Percentiles rank a stretch among this genome's conserved stretches.
These are phyloP conservation scores for Caenorhabditis becei DNA, from an alignment of 2,888 invertebrate genomes.

Conservation along the genomic window DNA sequence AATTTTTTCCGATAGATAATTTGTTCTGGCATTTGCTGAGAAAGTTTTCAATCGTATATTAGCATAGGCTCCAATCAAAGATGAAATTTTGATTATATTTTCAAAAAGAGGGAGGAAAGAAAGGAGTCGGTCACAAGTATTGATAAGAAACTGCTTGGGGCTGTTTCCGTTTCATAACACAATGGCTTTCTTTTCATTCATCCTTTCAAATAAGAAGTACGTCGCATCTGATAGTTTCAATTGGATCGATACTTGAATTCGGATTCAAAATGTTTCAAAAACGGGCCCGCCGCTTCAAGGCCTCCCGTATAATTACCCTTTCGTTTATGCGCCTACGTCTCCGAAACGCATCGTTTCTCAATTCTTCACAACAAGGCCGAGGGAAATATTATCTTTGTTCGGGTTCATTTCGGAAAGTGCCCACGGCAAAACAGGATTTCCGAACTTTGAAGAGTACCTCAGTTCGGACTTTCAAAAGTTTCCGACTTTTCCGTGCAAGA, in stretches of 20 bases:
- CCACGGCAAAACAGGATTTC: not conserved
- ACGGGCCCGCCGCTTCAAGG: slow-evolving; percentile 30
- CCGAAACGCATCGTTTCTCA: slow-evolving; percentile 31
- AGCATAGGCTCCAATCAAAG: not conserved
- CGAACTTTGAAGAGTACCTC: not conserved
- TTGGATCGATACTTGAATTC: not conserved
- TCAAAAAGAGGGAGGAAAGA: not conserved
- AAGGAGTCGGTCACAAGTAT: not conserved
- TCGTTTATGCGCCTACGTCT: slow-evolving; percentile 24
- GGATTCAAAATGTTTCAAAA: not conserved
- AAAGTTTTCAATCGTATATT: not conserved
- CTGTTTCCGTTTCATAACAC: not conserved
- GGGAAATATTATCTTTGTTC: slow-evolving; percentile 46
- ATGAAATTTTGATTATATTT: not conserved
- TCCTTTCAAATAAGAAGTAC: too few relatives aligned
- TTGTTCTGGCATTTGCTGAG: too few relatives aligned
- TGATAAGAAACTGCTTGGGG: not conserved
- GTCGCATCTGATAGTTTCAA: too few relatives aligned
- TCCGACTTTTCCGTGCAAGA: not conserved
- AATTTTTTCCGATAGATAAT: not conserved
- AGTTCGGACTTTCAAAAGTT: too few relatives aligned
- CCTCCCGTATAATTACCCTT: slow-evolving; percentile 46
- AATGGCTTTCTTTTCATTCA: too few relatives aligned
- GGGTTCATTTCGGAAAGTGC: slow-evolving; percentile 26
- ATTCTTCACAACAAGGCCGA: slow-evolving; percentile 17